These are phyloP conservation scores for Xylophagus ater DNA, from an alignment of 2,888 invertebrate genomes.

Conservation along the genomic window DNA sequence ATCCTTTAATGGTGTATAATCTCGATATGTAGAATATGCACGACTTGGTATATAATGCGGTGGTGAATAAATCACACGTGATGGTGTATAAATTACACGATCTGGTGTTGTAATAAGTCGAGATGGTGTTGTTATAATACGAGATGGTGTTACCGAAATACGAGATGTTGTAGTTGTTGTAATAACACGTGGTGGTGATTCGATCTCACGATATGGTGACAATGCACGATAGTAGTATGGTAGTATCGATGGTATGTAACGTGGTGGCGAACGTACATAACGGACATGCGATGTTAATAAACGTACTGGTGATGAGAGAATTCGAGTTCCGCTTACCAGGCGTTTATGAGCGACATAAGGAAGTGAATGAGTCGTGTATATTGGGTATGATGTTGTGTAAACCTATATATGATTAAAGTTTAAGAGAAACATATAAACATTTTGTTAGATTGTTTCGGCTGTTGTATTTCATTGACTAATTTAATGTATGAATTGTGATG, in stretches of 20 bases:
- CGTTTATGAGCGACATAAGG: slow-evolving; percentile 27
- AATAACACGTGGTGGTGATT: slow-evolving; percentile 29
- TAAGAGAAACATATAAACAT: slow-evolving; percentile 7
- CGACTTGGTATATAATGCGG: too few relatives aligned
- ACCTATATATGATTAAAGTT: slow-evolving; percentile 24
- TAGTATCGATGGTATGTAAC: slow-evolving; percentile 23
- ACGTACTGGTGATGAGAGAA: slow-evolving; percentile 23
- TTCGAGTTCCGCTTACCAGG: slow-evolving; percentile 21
- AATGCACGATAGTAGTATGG: slow-evolving; percentile 23
- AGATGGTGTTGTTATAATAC: slow-evolving; percentile 14
- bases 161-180: slow-evolving; percentile 23
- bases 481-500: too few relatives aligned
- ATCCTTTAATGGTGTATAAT: slow-evolving; percentile 1
- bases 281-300: slow-evolving; percentile 34
- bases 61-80: slow-evolving; percentile 10
- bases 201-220: slow-evolving; percentile 29
- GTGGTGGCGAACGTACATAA: slow-evolving; percentile 26
- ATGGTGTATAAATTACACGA: slow-evolving; percentile 22
- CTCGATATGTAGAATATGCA: slow-evolving; percentile 14
- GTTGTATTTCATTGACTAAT: background rate
- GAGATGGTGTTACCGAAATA: slow-evolving; percentile 22
- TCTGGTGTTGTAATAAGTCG: slow-evolving; percentile 24
- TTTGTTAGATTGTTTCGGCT: slow-evolving; percentile 1
- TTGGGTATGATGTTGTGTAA: slow-evolving; percentile 36
- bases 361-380: slow-evolving; percentile 33